Percentiles rank a stretch among this genome's conserved stretches.
Evolutionary conservation across 1,140 invertebrate species (phyloP).

Genomic region (Bombus terrestris): DNA sequence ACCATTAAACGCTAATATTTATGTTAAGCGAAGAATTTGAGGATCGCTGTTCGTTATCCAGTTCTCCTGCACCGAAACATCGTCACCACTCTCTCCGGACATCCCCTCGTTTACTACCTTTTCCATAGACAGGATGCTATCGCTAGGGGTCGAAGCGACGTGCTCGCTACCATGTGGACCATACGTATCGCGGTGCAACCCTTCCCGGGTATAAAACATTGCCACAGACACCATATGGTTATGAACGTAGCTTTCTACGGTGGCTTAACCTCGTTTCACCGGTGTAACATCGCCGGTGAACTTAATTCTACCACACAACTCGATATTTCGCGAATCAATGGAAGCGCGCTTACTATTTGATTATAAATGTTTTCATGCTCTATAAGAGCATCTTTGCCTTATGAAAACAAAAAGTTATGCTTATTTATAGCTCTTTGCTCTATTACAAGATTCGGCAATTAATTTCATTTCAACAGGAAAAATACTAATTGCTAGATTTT

Average conservation of each 20-base stretch:
- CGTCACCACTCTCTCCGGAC: slow-evolving; percentile 28
- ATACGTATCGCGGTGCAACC: slow-evolving; percentile 50
- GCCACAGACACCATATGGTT: slow-evolving; percentile 68
- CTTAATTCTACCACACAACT: neutral
- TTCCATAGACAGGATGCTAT: slow-evolving; percentile 55
- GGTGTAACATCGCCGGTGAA: neutral
- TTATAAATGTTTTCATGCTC: neutral
- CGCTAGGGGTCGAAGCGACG: slow-evolving; percentile 38
- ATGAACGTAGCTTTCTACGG: slow-evolving; percentile 54
- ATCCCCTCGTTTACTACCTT: slow-evolving; percentile 63
- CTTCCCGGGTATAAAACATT: slow-evolving; percentile 63
- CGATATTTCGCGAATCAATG: neutral
- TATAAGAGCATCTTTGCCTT: neutral
- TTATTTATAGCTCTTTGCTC: no score
- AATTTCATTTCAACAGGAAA: no score
- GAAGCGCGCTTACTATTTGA: neutral
- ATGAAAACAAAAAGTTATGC: neutral
- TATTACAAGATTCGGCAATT: no score
- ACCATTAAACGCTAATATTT: neutral
- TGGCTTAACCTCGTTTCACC: slow-evolving; percentile 62
- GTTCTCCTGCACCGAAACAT: slow-evolving; percentile 2
- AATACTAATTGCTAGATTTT: no score
- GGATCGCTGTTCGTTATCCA: slow-evolving; percentile 27
- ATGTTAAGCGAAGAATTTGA: slow-evolving; percentile 16
- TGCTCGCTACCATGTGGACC: slow-evolving; percentile 56